Percentiles rank a stretch among this genome's conserved stretches.
These are phyloP conservation scores for Lucifuga dentata DNA, from an alignment of 2,113 vertebrate genomes.

Conservation along the genomic window DNA sequence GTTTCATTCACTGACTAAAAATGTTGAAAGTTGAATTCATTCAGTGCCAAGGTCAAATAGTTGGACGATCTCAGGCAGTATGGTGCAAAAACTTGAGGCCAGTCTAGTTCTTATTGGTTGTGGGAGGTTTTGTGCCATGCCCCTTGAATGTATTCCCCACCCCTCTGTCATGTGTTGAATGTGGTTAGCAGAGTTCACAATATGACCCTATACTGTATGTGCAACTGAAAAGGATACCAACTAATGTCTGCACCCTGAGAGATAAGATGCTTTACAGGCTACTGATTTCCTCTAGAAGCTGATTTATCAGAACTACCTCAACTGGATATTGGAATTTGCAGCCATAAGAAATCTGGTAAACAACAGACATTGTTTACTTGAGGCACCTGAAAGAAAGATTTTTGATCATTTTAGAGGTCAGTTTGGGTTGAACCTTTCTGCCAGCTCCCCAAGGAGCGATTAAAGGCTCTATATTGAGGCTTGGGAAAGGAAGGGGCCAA, in stretches of 20 bases:
- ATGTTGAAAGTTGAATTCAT: slow-evolving; percentile 51
- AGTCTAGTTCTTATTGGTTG: slow-evolving; percentile 74
- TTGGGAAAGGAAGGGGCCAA: slow-evolving; percentile 57
- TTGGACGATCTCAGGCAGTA: slow-evolving; percentile 42
- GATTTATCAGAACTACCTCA: slow-evolving; percentile 53
- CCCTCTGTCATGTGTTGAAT: slow-evolving; percentile 69
- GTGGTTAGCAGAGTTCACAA: slow-evolving; percentile 40
- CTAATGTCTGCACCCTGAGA: slow-evolving; percentile 57
- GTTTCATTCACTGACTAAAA: slow-evolving; percentile 25
- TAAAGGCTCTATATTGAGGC: slow-evolving; percentile 24
- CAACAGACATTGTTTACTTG: slow-evolving; percentile 65
- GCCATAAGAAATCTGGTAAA: slow-evolving; percentile 36
- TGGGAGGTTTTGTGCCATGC: slow-evolving; percentile 51
- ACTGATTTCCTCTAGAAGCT: slow-evolving; percentile 45
- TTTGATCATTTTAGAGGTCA: slow-evolving; percentile 57
- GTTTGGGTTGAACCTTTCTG: slow-evolving; percentile 41
- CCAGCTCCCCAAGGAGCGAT: slow-evolving; percentile 43
- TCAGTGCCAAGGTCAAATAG: slow-evolving; percentile 57
- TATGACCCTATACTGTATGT: slow-evolving; percentile 2
- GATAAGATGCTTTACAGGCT: slow-evolving; percentile 64
- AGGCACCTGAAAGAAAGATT: slow-evolving; percentile 51
- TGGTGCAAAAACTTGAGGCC: slow-evolving; percentile 46
- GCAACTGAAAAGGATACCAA: slow-evolving; percentile 62
- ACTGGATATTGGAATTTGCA: slow-evolving; percentile 16
- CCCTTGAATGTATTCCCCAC: slow-evolving; percentile 68